Evolutionary conservation across 2,797 vertebrate species (phyloP).

Genomic region (Brachymystax lenok): DNA sequence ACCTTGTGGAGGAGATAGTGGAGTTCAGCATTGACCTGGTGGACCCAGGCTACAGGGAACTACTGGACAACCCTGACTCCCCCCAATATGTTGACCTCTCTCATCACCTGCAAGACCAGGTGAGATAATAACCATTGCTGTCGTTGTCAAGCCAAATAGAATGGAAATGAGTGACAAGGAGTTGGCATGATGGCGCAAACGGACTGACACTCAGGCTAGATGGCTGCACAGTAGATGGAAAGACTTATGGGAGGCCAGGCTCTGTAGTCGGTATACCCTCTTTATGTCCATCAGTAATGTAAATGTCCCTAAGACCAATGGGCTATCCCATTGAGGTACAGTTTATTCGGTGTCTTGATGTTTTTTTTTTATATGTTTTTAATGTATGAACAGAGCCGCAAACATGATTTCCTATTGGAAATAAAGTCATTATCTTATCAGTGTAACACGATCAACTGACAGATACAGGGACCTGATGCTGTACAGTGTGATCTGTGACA

Average conservation of each 20-base stretch:
- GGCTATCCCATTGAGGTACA: too few species aligned
- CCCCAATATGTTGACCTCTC: constrained; percentile 82
- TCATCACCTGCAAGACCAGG: constrained; percentile 85
- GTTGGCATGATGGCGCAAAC: neutral
- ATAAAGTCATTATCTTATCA: neutral
- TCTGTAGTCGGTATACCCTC: too few species aligned
- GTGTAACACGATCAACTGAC: neutral
- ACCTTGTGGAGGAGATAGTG: constrained; percentile 75
- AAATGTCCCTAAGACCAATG: too few species aligned
- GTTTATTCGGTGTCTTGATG: neutral
- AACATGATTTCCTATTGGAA: neutral
- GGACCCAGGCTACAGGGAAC: constrained; percentile 80
- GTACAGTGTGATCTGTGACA: constrained; percentile 7
- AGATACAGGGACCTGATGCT: neutral
- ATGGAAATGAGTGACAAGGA: neutral
- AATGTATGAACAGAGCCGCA: neutral
- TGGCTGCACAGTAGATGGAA: too few species aligned
- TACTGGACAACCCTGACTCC: constrained; percentile 78
- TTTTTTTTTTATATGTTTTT: neutral
- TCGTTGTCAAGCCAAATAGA: neutral
- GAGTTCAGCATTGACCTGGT: constrained; percentile 86
- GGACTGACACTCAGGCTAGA: neutral
- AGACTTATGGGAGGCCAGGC: too few species aligned
- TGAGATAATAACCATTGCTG: constrained; percentile 46
- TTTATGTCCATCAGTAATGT: too few species aligned